Evolutionary conservation across 2,888 invertebrate species (phyloP), one percentile per base, ranked within the genome.

Genomic region (Automeris io): DNA sequence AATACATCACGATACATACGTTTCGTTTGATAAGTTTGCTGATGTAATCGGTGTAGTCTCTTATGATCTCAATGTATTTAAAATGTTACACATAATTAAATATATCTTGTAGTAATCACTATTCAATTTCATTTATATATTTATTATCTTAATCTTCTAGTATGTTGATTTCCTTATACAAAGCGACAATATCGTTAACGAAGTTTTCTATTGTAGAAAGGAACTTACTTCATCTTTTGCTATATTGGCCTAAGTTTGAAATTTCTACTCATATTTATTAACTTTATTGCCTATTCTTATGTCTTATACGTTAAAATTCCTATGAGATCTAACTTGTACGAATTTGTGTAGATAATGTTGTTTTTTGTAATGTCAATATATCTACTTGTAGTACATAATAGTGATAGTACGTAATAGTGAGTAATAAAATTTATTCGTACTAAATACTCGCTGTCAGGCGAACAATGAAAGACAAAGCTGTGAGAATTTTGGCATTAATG

Each of bases 381-480:
- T 70, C 62, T 68, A 67, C 54, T 54, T 65, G 54, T 74, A 76
- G 65, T 75, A 75, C 58, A 64, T 70, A 63, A 70, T 79, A 79
- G 73, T 70, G n/a, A n/a, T n/a, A n/a, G n/a, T n/a, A n/a, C n/a
- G n/a, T n/a, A n/a, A 71, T 79, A 80, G 75, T 77, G 46, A 78
- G 68, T 77, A 77, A 79, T 78, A 80, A n/a, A 83, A 82, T 82
- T 82, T 81, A 81, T 74, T 79, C 76, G 62, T 79, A 76, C 70
- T n/a, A n/a, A n/a, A n/a, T 77, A 72, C 65, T 81, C 82, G 83
- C 81, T 74, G 53, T 52, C 54, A 70, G 70, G 85, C 82, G 83
- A 82, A 75, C 76, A 78, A 87, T 82, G 87, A 87, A 87, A 87
- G 87, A 87, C 87, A 87, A 85, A 86, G 79, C 81, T 85, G 86